These are phyloP conservation scores for Phalloptychus januarius DNA, from an alignment of 2,797 vertebrate species.

Conservation along the genomic window DNA sequence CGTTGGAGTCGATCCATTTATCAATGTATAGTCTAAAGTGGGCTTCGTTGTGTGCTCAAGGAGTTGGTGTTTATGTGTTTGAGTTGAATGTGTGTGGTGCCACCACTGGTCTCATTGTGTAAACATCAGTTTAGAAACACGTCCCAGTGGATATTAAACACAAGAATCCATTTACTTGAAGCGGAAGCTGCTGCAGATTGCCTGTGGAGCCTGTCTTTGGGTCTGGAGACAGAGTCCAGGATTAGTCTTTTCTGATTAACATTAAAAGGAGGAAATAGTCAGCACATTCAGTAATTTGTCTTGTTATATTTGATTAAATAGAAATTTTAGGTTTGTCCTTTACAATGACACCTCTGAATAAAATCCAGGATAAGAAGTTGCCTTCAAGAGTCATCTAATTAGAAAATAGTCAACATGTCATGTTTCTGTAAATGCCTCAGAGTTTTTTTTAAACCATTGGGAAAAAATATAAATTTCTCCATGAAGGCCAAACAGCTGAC, in stretches of 20 bases:
- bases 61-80: conserved; percentile 21
- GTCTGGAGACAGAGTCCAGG: conserved; percentile 23
- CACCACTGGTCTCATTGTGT: conserved; percentile 64
- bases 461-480: neutral
- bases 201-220: conserved; percentile 42
- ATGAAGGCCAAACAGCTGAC: neutral
- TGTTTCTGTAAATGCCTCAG: neutral
- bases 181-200: conserved; percentile 42
- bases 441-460: neutral
- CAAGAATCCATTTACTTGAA: conserved; percentile 62
- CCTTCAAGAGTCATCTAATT: neutral
- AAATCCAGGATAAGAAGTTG: neutral
- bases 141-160: conserved; percentile 64
- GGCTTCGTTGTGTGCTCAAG: conserved; percentile 15
- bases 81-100: conserved; percentile 35
- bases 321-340: neutral
- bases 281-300: neutral
- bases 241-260: conserved; percentile 37
- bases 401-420: neutral
- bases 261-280: conserved; percentile 11
- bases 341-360: no score
- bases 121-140: conserved; percentile 60
- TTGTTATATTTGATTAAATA: neutral
- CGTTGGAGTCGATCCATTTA: conserved; percentile 22
- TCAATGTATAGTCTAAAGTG: conserved; percentile 18